phyloP scores from a whole-genome alignment of 2,888 invertebrate species.

The Chloromyia formosa region DNA sequence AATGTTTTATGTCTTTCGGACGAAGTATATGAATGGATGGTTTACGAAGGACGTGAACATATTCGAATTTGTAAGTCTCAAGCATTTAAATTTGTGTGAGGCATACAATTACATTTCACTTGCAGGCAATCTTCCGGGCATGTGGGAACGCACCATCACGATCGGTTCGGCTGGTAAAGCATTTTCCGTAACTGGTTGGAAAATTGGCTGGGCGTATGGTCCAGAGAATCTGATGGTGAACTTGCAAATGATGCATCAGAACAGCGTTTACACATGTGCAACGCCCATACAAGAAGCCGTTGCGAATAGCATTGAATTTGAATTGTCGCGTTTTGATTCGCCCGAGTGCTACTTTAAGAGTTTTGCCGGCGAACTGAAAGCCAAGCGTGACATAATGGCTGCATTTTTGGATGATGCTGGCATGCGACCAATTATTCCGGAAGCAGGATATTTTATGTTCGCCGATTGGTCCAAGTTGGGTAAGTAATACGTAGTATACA shows the following conservation, averaged over 20 bases:
- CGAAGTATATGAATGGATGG: constrained; percentile 99
- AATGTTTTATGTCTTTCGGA: constrained; percentile 92
- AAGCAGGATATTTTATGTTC: constrained; percentile 97
- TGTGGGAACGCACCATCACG: constrained; percentile 98
- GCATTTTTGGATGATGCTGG: constrained; percentile 80
- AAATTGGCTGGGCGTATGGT: constrained; percentile 95
- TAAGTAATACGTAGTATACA: too few relatives aligned
- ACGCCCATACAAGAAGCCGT: constrained; percentile 94
- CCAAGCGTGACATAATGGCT: constrained; percentile 83
- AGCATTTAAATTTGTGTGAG: neutral
- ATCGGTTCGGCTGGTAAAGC: constrained; percentile 98
- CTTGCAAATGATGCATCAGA: constrained; percentile 91
- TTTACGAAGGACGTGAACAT: constrained; percentile 83
- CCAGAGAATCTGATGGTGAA: constrained; percentile 82
- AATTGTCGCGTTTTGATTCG: constrained; percentile 73
- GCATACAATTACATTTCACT: too few relatives aligned
- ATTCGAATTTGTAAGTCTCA: constrained; percentile 84
- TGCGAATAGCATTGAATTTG: constrained; percentile 87
- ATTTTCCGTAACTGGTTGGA: constrained; percentile 98
- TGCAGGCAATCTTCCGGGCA: constrained; percentile 86
- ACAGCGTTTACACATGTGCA: constrained; percentile 89
- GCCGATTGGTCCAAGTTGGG: constrained; percentile 88
- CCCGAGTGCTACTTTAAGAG: constrained; percentile 86
- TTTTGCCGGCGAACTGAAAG: constrained; percentile 76
- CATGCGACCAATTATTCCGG: constrained; percentile 91